phyloP scores from a whole-genome alignment of 2,888 invertebrate genomes.

The Sarcophaga caerulescens region DNA sequence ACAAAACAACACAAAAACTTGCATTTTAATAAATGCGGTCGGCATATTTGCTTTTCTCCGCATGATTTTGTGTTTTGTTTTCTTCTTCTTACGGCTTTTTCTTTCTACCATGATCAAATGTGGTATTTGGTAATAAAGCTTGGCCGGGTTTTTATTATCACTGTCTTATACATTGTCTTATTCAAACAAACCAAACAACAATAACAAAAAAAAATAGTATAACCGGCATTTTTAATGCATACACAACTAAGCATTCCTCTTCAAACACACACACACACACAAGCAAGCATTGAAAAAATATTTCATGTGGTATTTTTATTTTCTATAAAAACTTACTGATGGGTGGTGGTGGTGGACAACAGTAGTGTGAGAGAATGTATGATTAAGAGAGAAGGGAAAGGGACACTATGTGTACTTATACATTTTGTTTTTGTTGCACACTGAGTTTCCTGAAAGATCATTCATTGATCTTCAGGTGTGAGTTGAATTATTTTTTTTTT shows the following conservation, averaged over 20 bases:
- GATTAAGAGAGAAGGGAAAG: background rate
- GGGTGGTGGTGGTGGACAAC: slow-evolving; percentile 9
- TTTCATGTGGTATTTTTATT: background rate
- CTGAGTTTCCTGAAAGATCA: slow-evolving; percentile 2
- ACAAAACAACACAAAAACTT: background rate
- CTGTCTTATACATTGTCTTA: slow-evolving; percentile 14
- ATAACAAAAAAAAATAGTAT: background rate
- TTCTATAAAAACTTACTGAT: background rate
- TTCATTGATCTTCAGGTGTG: slow-evolving; percentile 61
- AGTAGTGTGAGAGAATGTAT: slow-evolving; percentile 4
- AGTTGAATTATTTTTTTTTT: slow-evolving; percentile 22
- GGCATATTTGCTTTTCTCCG: background rate
- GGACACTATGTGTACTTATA: background rate
- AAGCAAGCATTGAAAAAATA: background rate
- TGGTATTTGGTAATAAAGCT: slow-evolving; percentile 27
- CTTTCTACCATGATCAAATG: slow-evolving; percentile 26
- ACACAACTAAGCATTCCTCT: background rate
- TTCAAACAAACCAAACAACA: slow-evolving; percentile 18
- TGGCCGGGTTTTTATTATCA: slow-evolving; percentile 18
- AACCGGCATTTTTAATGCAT: slow-evolving; percentile 32
- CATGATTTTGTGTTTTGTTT: slow-evolving; percentile 18
- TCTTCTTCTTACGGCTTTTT: background rate
- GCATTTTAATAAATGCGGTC: slow-evolving; percentile 11
- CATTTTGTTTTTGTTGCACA: too few relatives aligned
- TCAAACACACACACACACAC: background rate